A percentile compares a stretch with the other conserved stretches of the same genome.
These are phyloP conservation scores for Castor canadensis DNA, from an alignment of 2,113 vertebrate species.

Conservation along the genomic window DNA sequence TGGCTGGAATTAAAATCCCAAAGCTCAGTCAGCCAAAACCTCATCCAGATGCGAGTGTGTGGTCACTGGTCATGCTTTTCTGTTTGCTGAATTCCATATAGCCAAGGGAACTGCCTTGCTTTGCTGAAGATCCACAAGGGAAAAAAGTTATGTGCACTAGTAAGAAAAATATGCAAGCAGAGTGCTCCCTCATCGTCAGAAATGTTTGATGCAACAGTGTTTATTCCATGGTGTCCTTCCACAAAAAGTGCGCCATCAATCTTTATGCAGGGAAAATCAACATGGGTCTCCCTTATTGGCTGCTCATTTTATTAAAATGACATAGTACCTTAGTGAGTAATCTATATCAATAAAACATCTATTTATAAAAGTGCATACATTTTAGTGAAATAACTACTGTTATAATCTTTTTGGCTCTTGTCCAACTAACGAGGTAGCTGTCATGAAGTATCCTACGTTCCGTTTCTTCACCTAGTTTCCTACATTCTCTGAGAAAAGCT, in stretches of 20 bases:
- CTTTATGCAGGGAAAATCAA: background rate
- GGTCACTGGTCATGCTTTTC: conserved; percentile 69
- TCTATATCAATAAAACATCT: conserved; percentile 4
- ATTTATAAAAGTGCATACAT: background rate
- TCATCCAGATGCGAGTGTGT: conserved; percentile 68
- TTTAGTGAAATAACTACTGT: conserved; percentile 35
- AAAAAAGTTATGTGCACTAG: conserved; percentile 66
- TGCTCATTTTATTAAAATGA: conserved; percentile 24
- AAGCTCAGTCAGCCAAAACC: conserved; percentile 62
- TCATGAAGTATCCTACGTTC: background rate
- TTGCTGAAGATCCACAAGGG: conserved; percentile 60
- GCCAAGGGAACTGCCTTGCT: conserved; percentile 62
- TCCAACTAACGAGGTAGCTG: background rate
- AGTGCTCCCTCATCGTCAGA: conserved; percentile 19
- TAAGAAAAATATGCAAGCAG: conserved; percentile 25
- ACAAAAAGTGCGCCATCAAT: conserved; percentile 11
- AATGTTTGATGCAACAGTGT: background rate
- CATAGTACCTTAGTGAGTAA: background rate
- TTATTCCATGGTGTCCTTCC: conserved; percentile 43
- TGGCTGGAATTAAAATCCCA: conserved; percentile 65
- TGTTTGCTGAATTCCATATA: conserved; percentile 74
- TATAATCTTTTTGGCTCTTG: background rate
- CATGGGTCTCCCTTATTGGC: background rate
- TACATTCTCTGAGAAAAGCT: background rate
- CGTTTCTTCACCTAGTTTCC: conserved; percentile 27